phyloP scores from a whole-genome alignment of 2,113 vertebrate genomes.

The Chinchilla lanigera region DNA sequence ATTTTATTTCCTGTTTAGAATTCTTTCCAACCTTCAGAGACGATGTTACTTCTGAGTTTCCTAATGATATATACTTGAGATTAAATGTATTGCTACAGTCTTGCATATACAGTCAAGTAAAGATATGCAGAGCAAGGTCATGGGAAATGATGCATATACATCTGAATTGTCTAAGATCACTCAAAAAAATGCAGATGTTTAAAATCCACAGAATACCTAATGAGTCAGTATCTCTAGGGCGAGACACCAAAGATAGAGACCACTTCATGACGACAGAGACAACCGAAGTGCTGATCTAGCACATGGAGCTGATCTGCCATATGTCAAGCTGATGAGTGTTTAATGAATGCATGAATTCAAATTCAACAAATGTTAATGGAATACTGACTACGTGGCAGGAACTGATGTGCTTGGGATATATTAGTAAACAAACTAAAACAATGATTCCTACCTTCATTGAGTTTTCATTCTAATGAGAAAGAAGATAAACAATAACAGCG shows the following conservation, averaged over 20 bases:
- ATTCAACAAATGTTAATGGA: neutral
- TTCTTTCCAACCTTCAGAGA: neutral
- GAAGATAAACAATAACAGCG: neutral
- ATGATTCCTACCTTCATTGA: neutral
- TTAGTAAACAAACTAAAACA: slow-evolving; percentile 4
- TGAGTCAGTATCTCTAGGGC: neutral
- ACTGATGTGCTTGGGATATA: neutral
- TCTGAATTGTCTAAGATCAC: neutral
- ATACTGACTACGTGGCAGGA: neutral
- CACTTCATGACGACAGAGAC: neutral
- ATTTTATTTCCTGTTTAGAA: slow-evolving; percentile 3
- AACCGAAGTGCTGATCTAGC: neutral
- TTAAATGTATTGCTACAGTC: neutral
- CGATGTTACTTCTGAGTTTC: slow-evolving; percentile 19
- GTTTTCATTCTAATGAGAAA: slow-evolving; percentile 17
- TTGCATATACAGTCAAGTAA: neutral
- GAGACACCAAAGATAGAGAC: neutral
- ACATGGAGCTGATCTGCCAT: neutral
- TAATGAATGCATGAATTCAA: neutral
- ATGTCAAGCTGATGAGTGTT: neutral
- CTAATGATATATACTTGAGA: neutral
- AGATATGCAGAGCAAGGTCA: neutral
- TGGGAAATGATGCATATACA: neutral
- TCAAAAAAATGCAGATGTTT: neutral
- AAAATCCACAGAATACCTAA: neutral